Conservation (phyloP, 2,888 invertebrate genomes). For the Teleiodes luculella region DNA sequence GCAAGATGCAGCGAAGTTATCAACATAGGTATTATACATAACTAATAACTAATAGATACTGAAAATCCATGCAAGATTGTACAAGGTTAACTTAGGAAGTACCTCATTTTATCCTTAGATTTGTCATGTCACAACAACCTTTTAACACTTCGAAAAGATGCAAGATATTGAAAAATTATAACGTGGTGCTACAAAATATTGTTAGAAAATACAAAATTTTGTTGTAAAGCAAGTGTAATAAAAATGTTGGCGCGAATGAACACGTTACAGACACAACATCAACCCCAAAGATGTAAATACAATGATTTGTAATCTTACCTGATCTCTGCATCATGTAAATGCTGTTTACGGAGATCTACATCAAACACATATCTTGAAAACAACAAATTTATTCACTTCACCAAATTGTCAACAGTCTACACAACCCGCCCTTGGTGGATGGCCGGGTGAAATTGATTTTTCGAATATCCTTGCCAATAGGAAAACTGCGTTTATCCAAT, state of each 20-base stretch:
- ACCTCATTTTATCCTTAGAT: too few species aligned
- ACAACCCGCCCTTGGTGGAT: slow-evolving; percentile 55
- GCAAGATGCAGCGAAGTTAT: too few species aligned
- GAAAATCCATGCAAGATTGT: too few species aligned
- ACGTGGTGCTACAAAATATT: not conserved
- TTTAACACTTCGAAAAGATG: too few species aligned
- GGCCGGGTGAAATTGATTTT: slow-evolving; percentile 44
- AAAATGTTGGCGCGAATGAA: slow-evolving; percentile 40
- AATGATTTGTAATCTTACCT: slow-evolving; percentile 43
- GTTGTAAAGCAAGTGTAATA: slow-evolving; percentile 10
- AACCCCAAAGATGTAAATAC: not conserved
- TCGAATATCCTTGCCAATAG: slow-evolving; percentile 51
- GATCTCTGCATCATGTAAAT: slow-evolving; percentile 71
- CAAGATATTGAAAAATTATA: too few species aligned
- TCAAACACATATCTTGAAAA: slow-evolving; percentile 63
- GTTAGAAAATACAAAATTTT: not conserved
- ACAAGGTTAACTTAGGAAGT: too few species aligned
- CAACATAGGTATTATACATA: too few species aligned
- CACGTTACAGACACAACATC: not conserved
- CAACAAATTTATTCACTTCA: slow-evolving; percentile 55
- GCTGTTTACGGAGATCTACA: slow-evolving; percentile 50
- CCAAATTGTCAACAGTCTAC: slow-evolving; percentile 65
- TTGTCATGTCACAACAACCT: too few species aligned
- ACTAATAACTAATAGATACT: too few species aligned
- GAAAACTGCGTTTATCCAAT: not conserved